Base-by-base conservation (phyloP, 2,888 invertebrate species). In the Tipula unca region DNA sequence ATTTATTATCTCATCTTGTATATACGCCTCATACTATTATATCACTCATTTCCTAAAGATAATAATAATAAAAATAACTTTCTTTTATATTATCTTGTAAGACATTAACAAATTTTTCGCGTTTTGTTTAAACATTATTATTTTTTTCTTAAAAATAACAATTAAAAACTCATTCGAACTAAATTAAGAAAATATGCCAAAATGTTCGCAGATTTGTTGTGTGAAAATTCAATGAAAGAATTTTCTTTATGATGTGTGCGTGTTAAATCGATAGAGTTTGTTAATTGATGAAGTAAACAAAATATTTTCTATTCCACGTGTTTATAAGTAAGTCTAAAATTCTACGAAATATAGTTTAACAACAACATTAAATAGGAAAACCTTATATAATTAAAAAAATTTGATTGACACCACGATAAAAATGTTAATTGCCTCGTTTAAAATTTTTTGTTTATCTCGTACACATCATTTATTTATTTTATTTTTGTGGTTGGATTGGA, bases 121-220 rank as follows among this genome's bases (percentile, higher is more conserved):
- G 69, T 8, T 69, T 69, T 25, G 69, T 69, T 69, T 25, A 69
- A 69, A 69, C 17, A 5, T 10, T 10, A 1, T 39, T n/a, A n/a
- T n/a, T n/a, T 39, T 39, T 39, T 39, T 39, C 13, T 39, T 10
- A 25, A 69, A 69, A 69, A 25, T 69, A 69, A 69, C 25, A 69
- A 69, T 69, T 69, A 69, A 69, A 69, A 69, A 69, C 69, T 69
- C 69, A 69, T 69, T 69, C 69, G 69, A 69, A 69, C 25, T 69
- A 69, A 69, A 69, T 69, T 69, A 69, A 69, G 69, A 69, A 69
- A 69, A 69, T 69, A 25, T 25, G 69, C 69, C 69, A 69, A 69
- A 69, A 10, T 25, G 2, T 25, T 69, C 25, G 25, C 69, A 69
- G 25, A 69, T 69, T 69, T 69, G 69, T 25, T 69, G 25, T 69